Conservation (phyloP, 37 sponge, comb jelly and placozoan species). For the Cliona cf. orientalis region DNA sequence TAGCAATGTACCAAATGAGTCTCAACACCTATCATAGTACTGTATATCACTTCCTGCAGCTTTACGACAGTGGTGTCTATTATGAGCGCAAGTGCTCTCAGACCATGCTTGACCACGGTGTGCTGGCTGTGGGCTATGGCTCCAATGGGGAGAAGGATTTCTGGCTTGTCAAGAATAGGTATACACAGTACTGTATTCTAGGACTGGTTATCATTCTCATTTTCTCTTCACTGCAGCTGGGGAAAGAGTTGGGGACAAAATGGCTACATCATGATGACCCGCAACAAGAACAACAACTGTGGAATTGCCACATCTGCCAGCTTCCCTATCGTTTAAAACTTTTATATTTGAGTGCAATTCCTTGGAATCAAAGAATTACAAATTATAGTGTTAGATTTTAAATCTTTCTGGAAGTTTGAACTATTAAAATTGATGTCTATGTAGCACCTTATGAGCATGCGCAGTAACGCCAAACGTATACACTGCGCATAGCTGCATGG, state of each 20-base stretch:
- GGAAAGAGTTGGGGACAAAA: conserved; percentile 43
- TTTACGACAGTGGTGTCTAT: conserved; percentile 50
- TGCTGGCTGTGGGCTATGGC: conserved; percentile 66
- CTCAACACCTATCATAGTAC: no score
- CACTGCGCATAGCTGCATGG: no score
- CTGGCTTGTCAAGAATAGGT: conserved; percentile 83
- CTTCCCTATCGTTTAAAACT: conserved; percentile 35
- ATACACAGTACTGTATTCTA: no score
- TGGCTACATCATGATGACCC: conserved; percentile 49
- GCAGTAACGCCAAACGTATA: no score
- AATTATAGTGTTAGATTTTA: no score
- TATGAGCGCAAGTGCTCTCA: conserved; percentile 29
- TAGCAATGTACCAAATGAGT: no score
- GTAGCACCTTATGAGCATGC: no score
- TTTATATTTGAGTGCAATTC: no score
- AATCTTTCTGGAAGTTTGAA: no score
- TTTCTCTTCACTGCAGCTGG: conserved; percentile 48
- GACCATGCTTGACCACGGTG: conserved; percentile 52
- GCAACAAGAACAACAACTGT: conserved; percentile 52
- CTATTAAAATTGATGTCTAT: no score
- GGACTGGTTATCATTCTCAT: no score
- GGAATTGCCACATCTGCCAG: conserved; percentile 42
- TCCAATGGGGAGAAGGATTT: conserved; percentile 21
- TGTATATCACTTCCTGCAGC: conserved; percentile 44
- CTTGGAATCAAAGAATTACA: no score